phyloP scores from a whole-genome alignment of 2,888 invertebrate genomes.

The Deilephila elpenor region DNA sequence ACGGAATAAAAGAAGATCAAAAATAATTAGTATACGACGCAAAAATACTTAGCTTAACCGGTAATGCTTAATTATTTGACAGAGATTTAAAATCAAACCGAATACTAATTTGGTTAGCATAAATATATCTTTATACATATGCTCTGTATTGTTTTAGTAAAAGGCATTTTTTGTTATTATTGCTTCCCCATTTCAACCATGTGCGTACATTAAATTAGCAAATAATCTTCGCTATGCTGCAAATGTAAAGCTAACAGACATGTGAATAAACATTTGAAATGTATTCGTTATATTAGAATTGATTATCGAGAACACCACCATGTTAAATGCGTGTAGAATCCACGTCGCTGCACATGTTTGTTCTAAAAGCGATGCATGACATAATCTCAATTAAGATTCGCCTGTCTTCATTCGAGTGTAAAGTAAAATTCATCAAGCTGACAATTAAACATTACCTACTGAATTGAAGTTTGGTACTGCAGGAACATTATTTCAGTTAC shows the following conservation, averaged over 20 bases:
- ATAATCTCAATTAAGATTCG: background rate
- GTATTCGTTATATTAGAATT: background rate
- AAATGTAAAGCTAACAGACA: conserved; percentile 3
- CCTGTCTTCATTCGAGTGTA: background rate
- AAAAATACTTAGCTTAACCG: too few relatives aligned
- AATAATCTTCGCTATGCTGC: background rate
- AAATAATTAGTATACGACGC: too few relatives aligned
- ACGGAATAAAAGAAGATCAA: too few relatives aligned
- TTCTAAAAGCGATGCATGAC: conserved; percentile 22
- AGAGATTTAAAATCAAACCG: too few relatives aligned
- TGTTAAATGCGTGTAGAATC: background rate
- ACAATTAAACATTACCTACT: background rate
- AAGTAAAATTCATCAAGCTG: background rate
- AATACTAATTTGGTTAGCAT: too few relatives aligned
- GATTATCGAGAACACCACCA: background rate
- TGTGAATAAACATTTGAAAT: background rate
- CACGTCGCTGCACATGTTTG: background rate
- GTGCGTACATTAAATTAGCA: background rate
- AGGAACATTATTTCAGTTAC: too few relatives aligned
- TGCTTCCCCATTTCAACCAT: too few relatives aligned
- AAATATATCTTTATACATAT: too few relatives aligned
- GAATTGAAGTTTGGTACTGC: too few relatives aligned
- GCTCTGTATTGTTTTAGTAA: too few relatives aligned
- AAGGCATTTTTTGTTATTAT: too few relatives aligned
- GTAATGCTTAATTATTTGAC: too few relatives aligned